A percentile compares a stretch with the other conserved stretches of the same genome.
Conservation (phyloP, 2,113 vertebrate species). For the Oceanodroma tethys region DNA sequence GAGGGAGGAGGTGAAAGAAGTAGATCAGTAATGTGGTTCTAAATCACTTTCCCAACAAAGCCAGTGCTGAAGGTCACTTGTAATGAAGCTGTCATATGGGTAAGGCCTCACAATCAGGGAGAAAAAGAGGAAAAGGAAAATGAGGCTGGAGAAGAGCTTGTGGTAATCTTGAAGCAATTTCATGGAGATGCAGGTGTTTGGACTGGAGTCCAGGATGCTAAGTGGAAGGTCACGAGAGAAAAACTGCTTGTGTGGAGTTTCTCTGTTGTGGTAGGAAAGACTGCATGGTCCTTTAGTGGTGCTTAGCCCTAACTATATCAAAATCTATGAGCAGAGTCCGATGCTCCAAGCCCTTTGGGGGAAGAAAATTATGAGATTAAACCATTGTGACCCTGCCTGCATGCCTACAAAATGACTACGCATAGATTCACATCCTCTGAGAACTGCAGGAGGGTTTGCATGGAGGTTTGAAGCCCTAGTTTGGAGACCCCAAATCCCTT, state of each 20-base stretch:
- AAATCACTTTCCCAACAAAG: constrained; percentile 51
- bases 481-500: not conserved
- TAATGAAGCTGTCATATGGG: constrained; percentile 38
- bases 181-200: not conserved
- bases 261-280: not conserved
- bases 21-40: constrained; percentile 33
- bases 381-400: not conserved
- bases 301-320: not conserved
- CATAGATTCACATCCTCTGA: not conserved
- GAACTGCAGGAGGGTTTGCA: not conserved
- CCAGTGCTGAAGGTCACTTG: constrained; percentile 41
- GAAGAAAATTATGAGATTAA: not conserved
- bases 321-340: not conserved
- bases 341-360: not conserved
- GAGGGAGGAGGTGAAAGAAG: not conserved
- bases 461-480: not conserved
- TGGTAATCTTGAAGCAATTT: not conserved
- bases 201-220: not conserved
- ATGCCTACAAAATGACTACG: not conserved
- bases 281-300: not conserved
- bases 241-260: not conserved
- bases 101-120: not conserved
- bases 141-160: not conserved
- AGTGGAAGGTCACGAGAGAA: not conserved
- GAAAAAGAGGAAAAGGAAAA: not conserved